Evolutionary conservation across 2,113 vertebrate species (phyloP).

Genomic region (Carlito syrichta): DNA sequence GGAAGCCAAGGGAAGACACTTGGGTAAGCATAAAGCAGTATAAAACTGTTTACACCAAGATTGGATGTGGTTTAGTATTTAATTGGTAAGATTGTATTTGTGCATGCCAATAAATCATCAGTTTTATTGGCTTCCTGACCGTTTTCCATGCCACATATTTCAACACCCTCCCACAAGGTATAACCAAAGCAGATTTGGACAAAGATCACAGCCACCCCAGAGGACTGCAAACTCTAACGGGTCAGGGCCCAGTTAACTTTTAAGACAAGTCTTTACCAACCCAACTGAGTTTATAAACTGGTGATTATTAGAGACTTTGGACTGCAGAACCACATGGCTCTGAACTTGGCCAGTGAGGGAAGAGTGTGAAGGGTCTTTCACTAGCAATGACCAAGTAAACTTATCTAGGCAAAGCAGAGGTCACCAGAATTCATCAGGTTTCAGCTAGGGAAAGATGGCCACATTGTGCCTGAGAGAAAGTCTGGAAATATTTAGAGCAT

Average conservation of each 20-base stretch:
- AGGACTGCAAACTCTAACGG: background rate
- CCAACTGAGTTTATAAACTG: background rate
- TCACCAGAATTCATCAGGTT: background rate
- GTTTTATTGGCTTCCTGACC: background rate
- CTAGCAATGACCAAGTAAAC: background rate
- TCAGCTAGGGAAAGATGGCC: background rate
- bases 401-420: background rate
- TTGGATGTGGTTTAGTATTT: background rate
- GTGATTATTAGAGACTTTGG: background rate
- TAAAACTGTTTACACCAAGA: background rate
- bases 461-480: too few species aligned
- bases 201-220: background rate
- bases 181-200: background rate
- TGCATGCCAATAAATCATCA: background rate
- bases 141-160: background rate
- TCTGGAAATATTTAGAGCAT: background rate
- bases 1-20: background rate
- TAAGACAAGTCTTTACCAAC: background rate
- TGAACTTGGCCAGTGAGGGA: background rate
- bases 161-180: background rate
- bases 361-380: background rate
- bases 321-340: background rate
- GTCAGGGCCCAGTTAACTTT: background rate
- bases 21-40: background rate
- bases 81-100: background rate